Base-by-base conservation (phyloP, 2,797 vertebrate species). In the Spheniscus humboldti region DNA sequence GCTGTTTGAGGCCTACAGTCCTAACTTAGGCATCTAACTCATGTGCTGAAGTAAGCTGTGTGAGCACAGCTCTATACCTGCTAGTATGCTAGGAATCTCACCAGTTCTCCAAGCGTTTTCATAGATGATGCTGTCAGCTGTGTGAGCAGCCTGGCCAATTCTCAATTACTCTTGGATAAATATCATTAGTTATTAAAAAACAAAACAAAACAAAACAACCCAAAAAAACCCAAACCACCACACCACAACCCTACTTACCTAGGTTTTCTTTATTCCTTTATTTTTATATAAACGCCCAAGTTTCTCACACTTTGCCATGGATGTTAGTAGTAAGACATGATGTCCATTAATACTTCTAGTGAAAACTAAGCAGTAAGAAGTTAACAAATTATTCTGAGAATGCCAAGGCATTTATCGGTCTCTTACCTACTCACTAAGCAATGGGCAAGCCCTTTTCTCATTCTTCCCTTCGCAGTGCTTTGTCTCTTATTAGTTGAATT, bases 151-250 rank as follows among this genome's bases (percentile, higher is more conserved):
- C 43, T 50, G 10, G 23, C 28, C 31, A 74, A 22, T 28, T 81
- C 43, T 55, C 47, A 86, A 4, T 67, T 83, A 71, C 23, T 52
- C 27, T 25, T 55, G 12, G 15, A 64, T 76, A 67, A 86, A 39
- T 33, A 60, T 9, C 12, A 60, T 14, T 60, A 7, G 3, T 50
- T 82, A 35, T 24, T 45, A 15, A 67, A 83, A 56, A 22, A 43
- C 37, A 31, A 20, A 27, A 37, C 35, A n/a, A 28, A n/a, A 5
- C 7, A 50, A 39, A 41, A 35, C 35, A 35, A 76, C 33, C 39
- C 14, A 41, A 16, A 41, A 41, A 41, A 15, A 7, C 14, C 41
- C 41, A 41, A 41, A 16, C 6, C 0, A 0, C 47, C 35, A 50
- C 2, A 33, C 9, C 24, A 37, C 30, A 84, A 37, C 24, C 11